Evolutionary conservation across 2,797 vertebrate genomes (phyloP), one percentile per base, ranked within the genome.

Genomic region (Coregonus suidteri): DNA sequence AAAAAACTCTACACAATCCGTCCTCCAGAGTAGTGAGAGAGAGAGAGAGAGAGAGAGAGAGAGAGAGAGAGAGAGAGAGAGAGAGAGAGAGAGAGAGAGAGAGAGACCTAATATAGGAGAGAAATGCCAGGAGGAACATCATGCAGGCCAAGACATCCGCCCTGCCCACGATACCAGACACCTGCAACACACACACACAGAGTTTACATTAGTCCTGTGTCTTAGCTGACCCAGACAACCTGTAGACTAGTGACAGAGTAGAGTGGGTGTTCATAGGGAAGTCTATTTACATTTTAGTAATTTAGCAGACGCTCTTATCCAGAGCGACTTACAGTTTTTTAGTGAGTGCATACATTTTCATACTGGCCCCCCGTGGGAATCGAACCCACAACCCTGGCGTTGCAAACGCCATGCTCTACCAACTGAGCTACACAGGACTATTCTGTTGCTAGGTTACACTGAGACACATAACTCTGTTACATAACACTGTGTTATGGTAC

Each of bases 141-240:
- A 99, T 88, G 83, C 97, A 96, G 1, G 98, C 97, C 69, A 99
- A 86, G 77, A 99, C 95, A 3, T 99, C 98, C 0, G 97, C 97
- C 91, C 98, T 95, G 82, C 98, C 98, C 65, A 99, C 98, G 54
- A 99, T 97, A 41, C 98, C 98, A 79, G 98, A 97, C 86, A 99
- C 98, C 98, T 99, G 88, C 30, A 90, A 75, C 31, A 77, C 67
- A 73, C 14, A 81, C 34, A 80, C 47, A 85, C 53, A 20, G n/a
- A 65, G 18, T 25, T 20, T 4, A 64, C 18, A 77, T 69, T 41
- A 69, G 31, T 70, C 35, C 68, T 68, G 14, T 16, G 66, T 34
- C 14, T 37, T 18, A 59, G 54, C 30, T 84, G 41, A 56, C 54
- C 54, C 54, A 0, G 6, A 6, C 54, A 11, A 47, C 18, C 16